Base-by-base conservation (phyloP, 92 coral and sea anemone species). In the Phenganax subtilis region DNA sequence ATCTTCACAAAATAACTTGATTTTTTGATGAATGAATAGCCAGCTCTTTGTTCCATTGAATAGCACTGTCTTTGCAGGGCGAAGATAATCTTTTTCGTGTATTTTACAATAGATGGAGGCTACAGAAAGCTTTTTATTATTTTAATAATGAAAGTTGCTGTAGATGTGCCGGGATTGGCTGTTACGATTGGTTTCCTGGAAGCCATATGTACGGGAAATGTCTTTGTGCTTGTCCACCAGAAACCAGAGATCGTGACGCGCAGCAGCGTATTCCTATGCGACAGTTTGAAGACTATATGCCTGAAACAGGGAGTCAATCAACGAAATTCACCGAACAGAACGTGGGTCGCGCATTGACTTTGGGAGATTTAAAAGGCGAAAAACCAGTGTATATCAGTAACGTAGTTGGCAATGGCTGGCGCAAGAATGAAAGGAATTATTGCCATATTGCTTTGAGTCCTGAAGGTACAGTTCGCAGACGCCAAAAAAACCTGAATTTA, bases 311-410 rank as follows among this genome's bases (percentile, higher is more conserved):
- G 47, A 37, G 5, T 37, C 47, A 37, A 37, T 37, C 47, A 37
- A 37, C 3, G 47, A 37, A 37, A 5, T 37, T 5, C 5, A 37
- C 47, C 47, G 5, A 37, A 37, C 6, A 61, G 15, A 3, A 61
- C 27, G 1, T 15, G 25, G 6, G 20, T 25, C 20, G 67, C 31
- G 73, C 52, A 30, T 30, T 68, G 54, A 68, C 73, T 9, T 68
- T 68, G 54, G 53, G 12, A 3, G 73, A 68, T 53, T 68, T 68
- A 9, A 68, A 68, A 68, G 73, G 9, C 14, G 20, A 8, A 37
- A 68, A 68, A 68, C 73, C 73, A 6, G 12, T 7, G 52, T 68
- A 68, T n/a, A 30, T 68, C 11, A 68, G 73, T 68, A 68, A 10
- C 47, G 52, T 30, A 10, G 73, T 68, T 0, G 73, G 29, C 2